phyloP scores from a whole-genome alignment of 2,797 vertebrate genomes.

The Paramormyrops hopkinsi region DNA sequence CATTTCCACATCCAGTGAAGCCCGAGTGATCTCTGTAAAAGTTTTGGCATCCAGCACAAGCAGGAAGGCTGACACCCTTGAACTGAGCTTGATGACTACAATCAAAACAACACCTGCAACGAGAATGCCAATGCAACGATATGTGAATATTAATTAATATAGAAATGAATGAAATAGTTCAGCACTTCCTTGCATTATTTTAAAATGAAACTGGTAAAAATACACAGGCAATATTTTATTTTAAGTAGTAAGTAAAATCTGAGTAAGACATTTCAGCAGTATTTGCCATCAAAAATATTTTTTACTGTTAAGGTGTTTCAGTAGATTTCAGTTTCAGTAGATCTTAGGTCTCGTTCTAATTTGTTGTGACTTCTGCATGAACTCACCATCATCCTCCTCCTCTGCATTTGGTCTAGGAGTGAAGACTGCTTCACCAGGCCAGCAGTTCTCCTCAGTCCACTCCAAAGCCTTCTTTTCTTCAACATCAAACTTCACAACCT shows the following conservation, averaged over 20 bases:
- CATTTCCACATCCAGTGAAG: conserved; percentile 60
- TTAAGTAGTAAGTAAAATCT: not conserved
- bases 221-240: not conserved
- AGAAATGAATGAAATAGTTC: not conserved
- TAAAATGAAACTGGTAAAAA: not conserved
- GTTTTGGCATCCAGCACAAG: conserved; percentile 78
- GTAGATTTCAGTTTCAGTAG: not conserved
- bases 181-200: not conserved
- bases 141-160: conserved; percentile 1
- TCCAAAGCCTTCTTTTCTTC: conserved; percentile 50
- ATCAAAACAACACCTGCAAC: conserved; percentile 73
- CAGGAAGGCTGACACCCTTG: conserved; percentile 67
- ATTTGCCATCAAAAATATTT: not conserved
- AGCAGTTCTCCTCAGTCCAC: conserved; percentile 54
- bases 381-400: conserved; percentile 62
- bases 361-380: not conserved
- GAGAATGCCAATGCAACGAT: not conserved
- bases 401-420: conserved; percentile 49
- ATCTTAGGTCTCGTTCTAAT: not conserved
- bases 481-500: conserved; percentile 60
- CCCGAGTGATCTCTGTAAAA: conserved; percentile 80
- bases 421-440: conserved; percentile 63
- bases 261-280: not conserved
- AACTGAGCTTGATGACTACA: conserved; percentile 61
- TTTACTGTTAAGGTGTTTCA: not conserved